These are phyloP conservation scores for Oriolus oriolus DNA, from an alignment of 2,113 vertebrate genomes.

Conservation along the genomic window DNA sequence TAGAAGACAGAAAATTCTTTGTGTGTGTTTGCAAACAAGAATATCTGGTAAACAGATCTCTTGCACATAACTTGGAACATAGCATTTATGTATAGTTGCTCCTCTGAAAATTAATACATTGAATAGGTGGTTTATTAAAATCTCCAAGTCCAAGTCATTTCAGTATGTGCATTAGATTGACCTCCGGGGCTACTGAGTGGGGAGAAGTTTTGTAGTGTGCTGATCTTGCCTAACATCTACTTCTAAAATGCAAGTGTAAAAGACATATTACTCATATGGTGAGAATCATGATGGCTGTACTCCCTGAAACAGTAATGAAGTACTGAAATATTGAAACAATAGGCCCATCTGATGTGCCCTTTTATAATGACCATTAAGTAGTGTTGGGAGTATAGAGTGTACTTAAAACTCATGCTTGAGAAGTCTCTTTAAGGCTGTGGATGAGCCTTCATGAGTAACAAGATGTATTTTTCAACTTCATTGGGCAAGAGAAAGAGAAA, in stretches of 20 bases:
- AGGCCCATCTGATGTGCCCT: not conserved
- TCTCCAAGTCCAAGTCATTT: not conserved
- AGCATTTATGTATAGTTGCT: slow-evolving; percentile 47
- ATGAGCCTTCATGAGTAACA: not conserved
- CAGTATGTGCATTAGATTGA: slow-evolving; percentile 27
- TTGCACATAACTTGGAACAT: slow-evolving; percentile 68
- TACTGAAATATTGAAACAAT: not conserved
- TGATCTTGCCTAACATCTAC: not conserved
- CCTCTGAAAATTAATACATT: slow-evolving; percentile 55
- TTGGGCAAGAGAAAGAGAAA: not conserved
- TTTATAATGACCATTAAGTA: not conserved
- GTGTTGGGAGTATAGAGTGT: not conserved
- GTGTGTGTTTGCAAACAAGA: slow-evolving; percentile 62
- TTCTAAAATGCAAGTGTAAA: not conserved
- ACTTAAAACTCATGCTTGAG: not conserved
- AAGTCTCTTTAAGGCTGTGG: not conserved
- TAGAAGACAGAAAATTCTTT: slow-evolving; percentile 62
- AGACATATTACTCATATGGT: not conserved
- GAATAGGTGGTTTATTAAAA: slow-evolving; percentile 47
- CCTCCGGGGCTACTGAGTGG: not conserved
- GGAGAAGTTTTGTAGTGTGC: not conserved
- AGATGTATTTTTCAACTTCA: not conserved
- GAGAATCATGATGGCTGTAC: not conserved
- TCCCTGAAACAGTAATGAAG: not conserved
- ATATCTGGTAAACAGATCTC: slow-evolving; percentile 71